Evolutionary conservation across 1,140 invertebrate species (phyloP).

Genomic region (Grapholita molesta): DNA sequence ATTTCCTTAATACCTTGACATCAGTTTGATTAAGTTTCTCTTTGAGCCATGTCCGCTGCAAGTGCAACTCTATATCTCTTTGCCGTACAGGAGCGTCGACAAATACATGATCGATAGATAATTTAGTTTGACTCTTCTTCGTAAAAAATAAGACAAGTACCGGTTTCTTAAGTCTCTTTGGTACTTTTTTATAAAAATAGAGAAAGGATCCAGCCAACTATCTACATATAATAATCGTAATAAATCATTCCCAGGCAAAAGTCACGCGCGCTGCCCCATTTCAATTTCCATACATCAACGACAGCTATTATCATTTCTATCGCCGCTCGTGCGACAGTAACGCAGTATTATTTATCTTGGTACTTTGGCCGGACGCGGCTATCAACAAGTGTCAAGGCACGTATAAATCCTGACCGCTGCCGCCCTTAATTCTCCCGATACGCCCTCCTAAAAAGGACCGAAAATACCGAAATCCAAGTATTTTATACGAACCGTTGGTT

Average conservation of each 20-base stretch:
- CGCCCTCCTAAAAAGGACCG: constrained; percentile 21
- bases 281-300: constrained; percentile 11
- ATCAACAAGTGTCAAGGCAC: constrained; percentile 61
- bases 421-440: constrained; percentile 40
- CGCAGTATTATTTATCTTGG: constrained; percentile 34
- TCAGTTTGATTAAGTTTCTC: too few species aligned
- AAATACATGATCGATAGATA: too few species aligned
- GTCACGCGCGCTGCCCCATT: background rate
- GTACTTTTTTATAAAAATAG: background rate
- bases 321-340: constrained; percentile 3
- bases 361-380: constrained; percentile 38
- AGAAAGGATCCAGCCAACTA: background rate
- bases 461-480: constrained; percentile 28
- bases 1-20: too few species aligned
- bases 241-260: constrained; percentile 3
- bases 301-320: constrained; percentile 9
- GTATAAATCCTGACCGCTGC: constrained; percentile 45
- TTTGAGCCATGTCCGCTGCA: too few species aligned
- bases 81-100: too few species aligned
- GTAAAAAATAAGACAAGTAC: too few species aligned
- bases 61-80: too few species aligned
- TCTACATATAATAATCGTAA: background rate
- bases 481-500: constrained; percentile 21
- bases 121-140: too few species aligned
- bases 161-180: background rate